Base-by-base conservation (phyloP, 2,888 invertebrate genomes). In the Stenchaetothrips biformis region DNA sequence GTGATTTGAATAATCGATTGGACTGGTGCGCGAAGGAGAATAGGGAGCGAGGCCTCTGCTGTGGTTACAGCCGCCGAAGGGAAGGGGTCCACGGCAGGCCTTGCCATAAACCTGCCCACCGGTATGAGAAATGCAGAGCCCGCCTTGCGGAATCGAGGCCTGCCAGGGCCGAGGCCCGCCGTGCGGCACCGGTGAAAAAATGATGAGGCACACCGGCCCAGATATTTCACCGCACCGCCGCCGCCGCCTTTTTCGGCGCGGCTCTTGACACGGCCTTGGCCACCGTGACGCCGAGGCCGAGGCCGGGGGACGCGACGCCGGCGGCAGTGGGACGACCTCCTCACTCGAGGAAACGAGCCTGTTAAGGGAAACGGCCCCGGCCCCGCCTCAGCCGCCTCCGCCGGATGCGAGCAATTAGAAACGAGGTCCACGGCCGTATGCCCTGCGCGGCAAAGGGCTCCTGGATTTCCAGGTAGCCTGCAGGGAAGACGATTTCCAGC, bases 1-100 rank as follows among this genome's bases (percentile, higher is more conserved):
- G 59, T 59, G 59, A 59, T 59, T 59, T 59, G 59, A 59, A 59
- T 59, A 59, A 59, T 59, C 59, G 59, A 59, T 59, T 59, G 59
- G 59, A 18, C 59, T 59, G 18, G 4, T 18, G 59, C 59, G 59
- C 6, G 67, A 74, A 25, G 11, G 67, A 21, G 67, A 25, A 74
- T 21, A 74, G 67, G 25, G 67, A 74, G 67, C 21, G 67, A 74
- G 67, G 53, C 53, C 53, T 53, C 53, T 13, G 53, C 11, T 53
- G 4, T 53, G 11, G 18, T 18, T 53, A 18, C 13, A 13, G 53
- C 53, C 4, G 13, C 53, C 18, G 11, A 53, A 18, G n/a, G n/a
- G n/a, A n/a, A n/a, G 4, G 53, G 53, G 4, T 9, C 8, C 53
- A 18, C 53, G 53, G n/a, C n/a, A n/a, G n/a, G 37, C 37, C 37